These are phyloP conservation scores for Syngnathus rostellatus DNA, from an alignment of 2,797 vertebrate genomes.

Conservation along the genomic window DNA sequence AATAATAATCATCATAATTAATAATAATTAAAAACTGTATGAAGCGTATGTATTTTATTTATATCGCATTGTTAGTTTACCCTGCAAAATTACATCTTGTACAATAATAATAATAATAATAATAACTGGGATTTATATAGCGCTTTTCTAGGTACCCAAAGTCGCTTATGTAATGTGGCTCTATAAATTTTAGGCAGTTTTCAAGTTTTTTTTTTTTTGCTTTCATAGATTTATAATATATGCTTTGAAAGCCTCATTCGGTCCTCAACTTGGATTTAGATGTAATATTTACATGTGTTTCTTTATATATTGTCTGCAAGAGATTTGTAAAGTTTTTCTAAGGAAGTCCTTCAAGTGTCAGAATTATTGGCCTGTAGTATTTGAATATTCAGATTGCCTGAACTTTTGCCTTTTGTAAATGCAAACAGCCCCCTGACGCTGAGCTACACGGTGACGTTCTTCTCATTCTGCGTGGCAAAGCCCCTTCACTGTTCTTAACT, in stretches of 20 bases:
- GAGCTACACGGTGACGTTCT: constrained; percentile 11
- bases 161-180: neutral
- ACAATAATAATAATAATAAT: too few species aligned
- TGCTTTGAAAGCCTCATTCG: too few species aligned
- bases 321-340: neutral
- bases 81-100: neutral
- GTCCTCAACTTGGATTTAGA: neutral
- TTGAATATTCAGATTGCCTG: neutral
- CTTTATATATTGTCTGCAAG: neutral
- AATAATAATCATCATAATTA: neutral
- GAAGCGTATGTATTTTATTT: neutral
- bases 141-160: too few species aligned
- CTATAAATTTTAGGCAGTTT: neutral
- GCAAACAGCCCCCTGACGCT: constrained; percentile 17
- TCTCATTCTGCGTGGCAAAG: constrained; percentile 14
- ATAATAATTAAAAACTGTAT: too few species aligned
- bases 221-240: neutral
- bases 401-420: constrained; percentile 8
- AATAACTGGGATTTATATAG: too few species aligned
- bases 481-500: constrained; percentile 21
- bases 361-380: neutral
- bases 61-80: neutral
- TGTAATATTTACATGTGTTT: neutral
- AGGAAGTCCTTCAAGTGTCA: neutral
- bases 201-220: neutral